Percentiles rank a stretch among this genome's conserved stretches.
phyloP scores from a whole-genome alignment of 2,888 invertebrate genomes.

The Pachycephus smyrnensis region DNA sequence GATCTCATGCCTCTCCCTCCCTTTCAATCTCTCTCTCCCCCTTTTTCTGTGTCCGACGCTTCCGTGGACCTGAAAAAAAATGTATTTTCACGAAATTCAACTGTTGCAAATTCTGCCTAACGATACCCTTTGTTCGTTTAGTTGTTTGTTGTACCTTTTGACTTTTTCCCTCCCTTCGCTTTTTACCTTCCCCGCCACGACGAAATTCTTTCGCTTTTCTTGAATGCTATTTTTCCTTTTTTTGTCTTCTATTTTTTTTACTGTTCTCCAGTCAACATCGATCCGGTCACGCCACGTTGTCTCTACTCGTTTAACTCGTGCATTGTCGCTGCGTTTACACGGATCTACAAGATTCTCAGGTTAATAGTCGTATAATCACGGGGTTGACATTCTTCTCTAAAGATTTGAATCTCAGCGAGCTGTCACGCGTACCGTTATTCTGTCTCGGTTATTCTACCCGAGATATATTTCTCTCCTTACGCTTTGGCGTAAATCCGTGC shows the following conservation, averaged over 20 bases:
- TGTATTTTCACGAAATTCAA: neutral
- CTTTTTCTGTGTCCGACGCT: neutral
- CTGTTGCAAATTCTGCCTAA: neutral
- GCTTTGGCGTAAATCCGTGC: neutral
- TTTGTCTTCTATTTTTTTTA: neutral
- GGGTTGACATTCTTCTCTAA: conserved; percentile 39
- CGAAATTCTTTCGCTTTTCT: neutral
- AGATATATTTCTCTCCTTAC: neutral
- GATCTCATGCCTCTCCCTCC: too few species aligned
- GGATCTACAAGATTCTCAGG: conserved; percentile 25
- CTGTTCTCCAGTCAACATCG: neutral
- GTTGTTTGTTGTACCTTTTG: neutral
- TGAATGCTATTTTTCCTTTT: neutral
- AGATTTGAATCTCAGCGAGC: conserved; percentile 45
- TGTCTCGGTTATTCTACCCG: neutral
- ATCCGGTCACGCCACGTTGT: neutral
- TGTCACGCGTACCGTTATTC: conserved; percentile 39
- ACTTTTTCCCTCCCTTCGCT: too few species aligned
- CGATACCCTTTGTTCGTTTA: neutral
- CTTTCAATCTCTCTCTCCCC: neutral
- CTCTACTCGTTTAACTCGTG: neutral
- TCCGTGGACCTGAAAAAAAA: neutral
- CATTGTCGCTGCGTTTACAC: conserved; percentile 23
- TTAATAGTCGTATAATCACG: conserved; percentile 41
- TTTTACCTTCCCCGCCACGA: neutral